Evolutionary conservation across 2,888 invertebrate species (phyloP).

Genomic region (Caenorhabditis japonica): DNA sequence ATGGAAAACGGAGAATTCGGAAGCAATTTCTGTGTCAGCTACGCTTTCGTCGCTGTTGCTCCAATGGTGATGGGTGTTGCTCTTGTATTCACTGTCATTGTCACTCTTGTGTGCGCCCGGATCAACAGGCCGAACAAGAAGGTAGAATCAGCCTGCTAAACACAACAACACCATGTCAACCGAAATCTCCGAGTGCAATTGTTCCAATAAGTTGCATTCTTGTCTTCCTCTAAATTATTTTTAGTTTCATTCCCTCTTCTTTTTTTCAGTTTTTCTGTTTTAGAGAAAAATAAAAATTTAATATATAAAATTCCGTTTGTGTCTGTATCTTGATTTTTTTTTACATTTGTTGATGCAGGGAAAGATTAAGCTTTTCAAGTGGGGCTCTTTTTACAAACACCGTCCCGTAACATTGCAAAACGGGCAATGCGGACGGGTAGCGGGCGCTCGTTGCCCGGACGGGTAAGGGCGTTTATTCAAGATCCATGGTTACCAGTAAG

Average conservation of each 20-base stretch:
- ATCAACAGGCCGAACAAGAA: conserved; percentile 24
- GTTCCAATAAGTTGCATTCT: conserved; percentile 8
- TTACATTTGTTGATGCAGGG: no score
- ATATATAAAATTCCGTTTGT: background rate
- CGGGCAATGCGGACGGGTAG: no score
- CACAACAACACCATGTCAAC: conserved; percentile 15
- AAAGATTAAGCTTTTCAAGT: no score
- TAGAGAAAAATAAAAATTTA: conserved; percentile 23
- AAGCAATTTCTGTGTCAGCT: conserved; percentile 26
- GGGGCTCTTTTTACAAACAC: no score
- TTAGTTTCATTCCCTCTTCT: no score
- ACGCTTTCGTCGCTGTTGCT: conserved; percentile 15
- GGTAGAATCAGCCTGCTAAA: conserved; percentile 13
- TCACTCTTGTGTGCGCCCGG: conserved; percentile 43
- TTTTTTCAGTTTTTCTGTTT: conserved; percentile 18
- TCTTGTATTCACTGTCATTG: conserved; percentile 31
- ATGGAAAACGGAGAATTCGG: conserved; percentile 18
- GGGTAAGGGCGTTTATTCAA: no score
- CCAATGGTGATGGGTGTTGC: conserved; percentile 24
- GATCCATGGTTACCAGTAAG: no score
- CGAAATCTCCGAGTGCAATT: conserved; percentile 51
- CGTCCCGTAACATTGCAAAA: no score
- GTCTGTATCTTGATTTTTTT: no score
- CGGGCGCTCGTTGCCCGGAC: no score
- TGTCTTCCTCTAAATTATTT: conserved; percentile 20